Evolutionary conservation across 2,888 invertebrate genomes (phyloP).

Genomic region (Drosophila emarginata): DNA sequence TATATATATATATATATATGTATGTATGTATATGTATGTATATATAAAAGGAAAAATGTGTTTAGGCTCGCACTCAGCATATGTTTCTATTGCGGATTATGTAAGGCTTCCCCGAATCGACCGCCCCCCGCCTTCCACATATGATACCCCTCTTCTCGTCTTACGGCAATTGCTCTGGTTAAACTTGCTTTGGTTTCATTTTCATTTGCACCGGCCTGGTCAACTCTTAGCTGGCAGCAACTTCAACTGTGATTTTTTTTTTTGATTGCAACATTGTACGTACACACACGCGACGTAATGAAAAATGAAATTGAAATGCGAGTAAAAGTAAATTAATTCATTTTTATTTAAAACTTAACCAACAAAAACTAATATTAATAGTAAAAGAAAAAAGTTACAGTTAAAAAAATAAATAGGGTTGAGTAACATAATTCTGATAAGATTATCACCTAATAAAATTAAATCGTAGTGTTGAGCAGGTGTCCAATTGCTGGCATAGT

Average conservation of each 20-base stretch:
- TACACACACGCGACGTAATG: conserved; percentile 35
- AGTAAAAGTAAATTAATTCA: conserved; percentile 51
- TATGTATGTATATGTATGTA: not conserved
- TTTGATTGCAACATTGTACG: conserved; percentile 60
- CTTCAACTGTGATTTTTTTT: conserved; percentile 17
- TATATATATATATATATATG: conserved; percentile 35
- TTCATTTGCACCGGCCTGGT: conserved; percentile 68
- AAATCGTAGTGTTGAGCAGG: not conserved
- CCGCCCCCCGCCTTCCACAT: conserved; percentile 2
- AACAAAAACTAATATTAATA: not conserved
- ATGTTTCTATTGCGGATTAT: conserved; percentile 37
- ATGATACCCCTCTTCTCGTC: not conserved
- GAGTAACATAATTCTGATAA: not conserved
- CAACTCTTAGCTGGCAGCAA: conserved; percentile 43
- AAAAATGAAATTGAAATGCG: conserved; percentile 54
- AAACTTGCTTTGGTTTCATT: conserved; percentile 69
- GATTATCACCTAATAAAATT: not conserved
- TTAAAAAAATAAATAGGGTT: not conserved
- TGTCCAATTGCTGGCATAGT: not conserved
- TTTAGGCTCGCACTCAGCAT: conserved; percentile 6
- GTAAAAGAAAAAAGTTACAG: not conserved
- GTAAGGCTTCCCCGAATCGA: conserved; percentile 26
- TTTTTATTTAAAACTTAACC: not conserved
- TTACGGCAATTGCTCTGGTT: conserved; percentile 51
- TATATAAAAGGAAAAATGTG: conserved; percentile 12